Conservation (phyloP, 2,113 vertebrate genomes). For the Coryphaenoides rupestris region DNA sequence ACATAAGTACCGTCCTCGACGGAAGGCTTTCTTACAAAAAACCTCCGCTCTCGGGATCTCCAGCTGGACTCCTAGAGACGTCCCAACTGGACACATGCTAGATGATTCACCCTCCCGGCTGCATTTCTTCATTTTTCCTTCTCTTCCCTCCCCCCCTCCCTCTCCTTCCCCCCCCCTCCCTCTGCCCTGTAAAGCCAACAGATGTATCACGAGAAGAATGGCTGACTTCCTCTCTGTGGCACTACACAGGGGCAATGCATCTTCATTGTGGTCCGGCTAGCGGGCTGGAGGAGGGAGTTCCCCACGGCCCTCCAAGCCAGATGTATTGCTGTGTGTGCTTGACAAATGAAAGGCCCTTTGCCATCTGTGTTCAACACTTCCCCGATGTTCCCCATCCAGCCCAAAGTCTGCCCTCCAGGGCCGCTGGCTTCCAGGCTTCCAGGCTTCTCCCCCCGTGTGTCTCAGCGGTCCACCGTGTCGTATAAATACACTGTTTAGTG, state of each 20-base stretch:
- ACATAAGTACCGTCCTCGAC: neutral
- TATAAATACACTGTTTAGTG: conserved; percentile 4
- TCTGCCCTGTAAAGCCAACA: conserved; percentile 6
- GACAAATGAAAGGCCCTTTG: conserved; percentile 35
- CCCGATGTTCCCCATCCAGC: conserved; percentile 16
- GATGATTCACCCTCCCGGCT: conserved; percentile 43
- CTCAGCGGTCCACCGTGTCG: neutral
- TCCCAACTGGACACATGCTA: conserved; percentile 10
- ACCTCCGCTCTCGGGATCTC: neutral
- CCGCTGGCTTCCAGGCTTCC: conserved; percentile 20
- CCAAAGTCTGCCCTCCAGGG: conserved; percentile 19
- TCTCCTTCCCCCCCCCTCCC: neutral
- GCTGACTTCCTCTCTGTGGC: conserved; percentile 49
- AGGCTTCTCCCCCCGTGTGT: neutral
- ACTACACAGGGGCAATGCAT: conserved; percentile 46
- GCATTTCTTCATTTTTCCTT: conserved; percentile 24
- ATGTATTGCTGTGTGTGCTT: conserved; percentile 43
- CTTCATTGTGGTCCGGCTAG: conserved; percentile 57
- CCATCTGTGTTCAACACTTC: conserved; percentile 39
- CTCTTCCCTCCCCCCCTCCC: conserved; percentile 23
- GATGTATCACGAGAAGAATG: conserved; percentile 56
- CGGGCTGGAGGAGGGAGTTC: conserved; percentile 43
- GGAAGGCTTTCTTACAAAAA: neutral
- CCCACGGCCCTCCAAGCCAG: conserved; percentile 42
- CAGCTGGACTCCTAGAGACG: no score